Evolutionary conservation across 2,797 vertebrate species (phyloP).

Genomic region (Buceros bicornis): DNA sequence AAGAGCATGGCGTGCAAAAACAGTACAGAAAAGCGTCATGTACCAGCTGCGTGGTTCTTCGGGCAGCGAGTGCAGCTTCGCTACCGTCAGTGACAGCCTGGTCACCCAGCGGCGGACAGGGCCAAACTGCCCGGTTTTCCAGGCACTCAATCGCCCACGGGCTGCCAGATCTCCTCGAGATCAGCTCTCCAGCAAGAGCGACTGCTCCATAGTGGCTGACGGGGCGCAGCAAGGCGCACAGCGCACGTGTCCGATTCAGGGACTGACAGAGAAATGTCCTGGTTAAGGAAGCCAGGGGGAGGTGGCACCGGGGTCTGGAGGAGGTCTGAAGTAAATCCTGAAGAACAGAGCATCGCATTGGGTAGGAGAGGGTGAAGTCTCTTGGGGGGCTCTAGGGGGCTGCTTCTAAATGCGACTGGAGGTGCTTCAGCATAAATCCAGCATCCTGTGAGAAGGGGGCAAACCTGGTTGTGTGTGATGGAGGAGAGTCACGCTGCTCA

Average conservation of each 20-base stretch:
- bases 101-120: neutral
- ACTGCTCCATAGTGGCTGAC: neutral
- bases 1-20: neutral
- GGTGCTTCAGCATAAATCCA: neutral
- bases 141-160: rapidly evolving
- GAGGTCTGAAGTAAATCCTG: neutral
- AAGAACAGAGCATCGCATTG: neutral
- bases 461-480: neutral
- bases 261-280: neutral
- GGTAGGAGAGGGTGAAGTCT: neutral
- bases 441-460: neutral
- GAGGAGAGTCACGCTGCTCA: neutral
- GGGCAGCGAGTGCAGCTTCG: neutral
- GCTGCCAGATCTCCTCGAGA: neutral
- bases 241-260: neutral
- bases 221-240: neutral
- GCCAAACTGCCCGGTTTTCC: neutral
- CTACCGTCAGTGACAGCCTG: neutral
- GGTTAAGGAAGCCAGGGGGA: neutral
- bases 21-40: neutral
- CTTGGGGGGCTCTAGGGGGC: neutral
- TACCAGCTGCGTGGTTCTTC: neutral
- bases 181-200: neutral
- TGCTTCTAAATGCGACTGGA: neutral
- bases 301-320: neutral